Percentiles rank a stretch among this genome's conserved stretches.
These are phyloP conservation scores for Chloroclystis v-ata DNA, from an alignment of 2,888 invertebrate species.

Conservation along the genomic window DNA sequence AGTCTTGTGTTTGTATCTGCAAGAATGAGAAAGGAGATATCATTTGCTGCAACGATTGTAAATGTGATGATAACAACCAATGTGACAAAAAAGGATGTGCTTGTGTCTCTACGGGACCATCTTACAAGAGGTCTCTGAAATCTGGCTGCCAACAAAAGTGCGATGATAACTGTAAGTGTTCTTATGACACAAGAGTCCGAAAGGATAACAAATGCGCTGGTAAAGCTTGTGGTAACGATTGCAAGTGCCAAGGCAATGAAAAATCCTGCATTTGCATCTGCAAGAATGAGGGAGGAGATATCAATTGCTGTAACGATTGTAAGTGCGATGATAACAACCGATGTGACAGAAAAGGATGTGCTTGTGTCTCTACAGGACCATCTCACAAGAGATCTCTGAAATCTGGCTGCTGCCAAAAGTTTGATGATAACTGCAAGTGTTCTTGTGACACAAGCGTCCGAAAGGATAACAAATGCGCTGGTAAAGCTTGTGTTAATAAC, in stretches of 20 bases:
- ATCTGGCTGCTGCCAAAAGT: background rate
- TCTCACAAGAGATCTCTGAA: background rate
- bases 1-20: constrained; percentile 22
- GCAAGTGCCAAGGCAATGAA: constrained; percentile 14
- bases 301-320: constrained; percentile 31
- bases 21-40: constrained; percentile 24
- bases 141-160: too few species aligned
- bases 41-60: constrained; percentile 35
- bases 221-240: constrained; percentile 21
- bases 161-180: background rate
- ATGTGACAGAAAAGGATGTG: constrained; percentile 30
- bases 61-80: constrained; percentile 29
- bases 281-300: constrained; percentile 23
- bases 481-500: constrained; percentile 25
- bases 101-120: constrained; percentile 25
- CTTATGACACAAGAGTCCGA: background rate
- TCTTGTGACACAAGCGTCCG: background rate
- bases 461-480: constrained; percentile 22
- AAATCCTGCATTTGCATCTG: constrained; percentile 21
- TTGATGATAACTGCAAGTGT: background rate
- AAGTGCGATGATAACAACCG: constrained; percentile 25
- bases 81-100: constrained; percentile 37
- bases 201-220: background rate
- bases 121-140: background rate
- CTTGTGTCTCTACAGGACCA: constrained; percentile 21